Base-by-base conservation (phyloP, 2,113 vertebrate genomes). In the Pandion haliaetus region DNA sequence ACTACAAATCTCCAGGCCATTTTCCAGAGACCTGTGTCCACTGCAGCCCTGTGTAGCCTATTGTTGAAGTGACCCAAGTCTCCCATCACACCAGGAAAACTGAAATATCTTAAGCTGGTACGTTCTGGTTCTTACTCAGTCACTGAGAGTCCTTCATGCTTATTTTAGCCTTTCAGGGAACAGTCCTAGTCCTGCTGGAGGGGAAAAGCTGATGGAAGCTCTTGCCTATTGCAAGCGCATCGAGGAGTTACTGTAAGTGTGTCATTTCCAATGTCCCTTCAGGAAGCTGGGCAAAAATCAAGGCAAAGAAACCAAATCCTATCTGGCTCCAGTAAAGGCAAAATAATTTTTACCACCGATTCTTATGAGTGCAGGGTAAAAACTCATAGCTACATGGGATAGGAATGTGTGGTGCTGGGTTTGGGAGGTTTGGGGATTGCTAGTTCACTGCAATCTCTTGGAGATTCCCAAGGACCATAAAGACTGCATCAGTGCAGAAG, bases 231-330 rank as follows among this genome's bases (percentile, higher is more conserved):
- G 99, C 80, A 44, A 32, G 32, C 38, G 13, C 21, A 89, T 99
- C 18, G 97, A 99, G 91, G 98, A 99, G 87, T 96, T 99, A 44
- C 32, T 97, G 99, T 99, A 96, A 99, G 98, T 98, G n/a, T 65
- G 34, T 31, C 0, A 20, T 76, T 72, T 73, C 38, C 17, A 66
- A 19, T 40, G 38, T 31, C 31, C 19, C 36, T 67, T 83, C 12
- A 42, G 47, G 74, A 71, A 74, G 14, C 24, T 73, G 69, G 50
- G 45, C 49, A 54, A n/a, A 95, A 90, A 54, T 29, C 15, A 66
- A 44, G 65, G 17, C 44, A 32, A 1, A 38, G 76, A 61, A 86
- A 57, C 14, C 31, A 80, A 74, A 70, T 31, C 36, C 40, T 32
- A 25, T 32, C 17, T 17, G n/a, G 16, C 45, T 54, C 11, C 42